Base-by-base conservation (phyloP, 2,113 vertebrate species). In the Nothobranchius kuhntae region DNA sequence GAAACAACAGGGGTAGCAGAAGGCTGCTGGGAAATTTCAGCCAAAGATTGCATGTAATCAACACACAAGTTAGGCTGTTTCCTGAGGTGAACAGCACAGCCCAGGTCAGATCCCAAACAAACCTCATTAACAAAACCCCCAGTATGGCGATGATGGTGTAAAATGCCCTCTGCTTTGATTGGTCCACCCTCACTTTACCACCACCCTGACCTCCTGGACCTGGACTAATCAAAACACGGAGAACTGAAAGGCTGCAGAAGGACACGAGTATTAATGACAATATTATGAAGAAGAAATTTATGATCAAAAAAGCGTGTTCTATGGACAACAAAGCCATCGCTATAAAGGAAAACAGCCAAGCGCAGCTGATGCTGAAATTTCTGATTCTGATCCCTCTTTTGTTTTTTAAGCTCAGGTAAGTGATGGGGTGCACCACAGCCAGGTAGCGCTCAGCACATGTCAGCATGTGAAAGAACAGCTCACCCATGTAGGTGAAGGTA, bases 361-460 rank as follows among this genome's bases (percentile, higher is more conserved):
- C 64, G 38, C 11, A 66, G 6, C 42, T 44, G 36, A 66, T 66
- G 26, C 42, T 56, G 15, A 24, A 6, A 15, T 56, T 66, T 40
- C 38, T 40, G 38, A 40, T 4, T 9, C 38, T 40, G 38, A 40
- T 5, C 1, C 38, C 38, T 40, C 44, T 56, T 66, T 55, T 9
- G 14, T 48, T 56, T 56, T 7, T 66, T 26, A 61, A 9, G 13
- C 13, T 54, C 42, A 26, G 13, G 58, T 47, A 70, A 26, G n/a
- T 54, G 51, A 70, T 54, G 51, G 68, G 68, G 54, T 70, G 42
- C 38, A 53, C 42, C 4, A 48, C 58, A 38, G 58, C 58, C 26
- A 70, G 9, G 42, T 70, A 61, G n/a, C 15, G 58, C 42, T 70
- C 58, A 2, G 61, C 7, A 55, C 50, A 61, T 8, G 58, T 61